Percentiles rank a stretch among this genome's conserved stretches.
Conservation (phyloP, 2,888 invertebrate genomes). For the Pachydiplax longipennis region DNA sequence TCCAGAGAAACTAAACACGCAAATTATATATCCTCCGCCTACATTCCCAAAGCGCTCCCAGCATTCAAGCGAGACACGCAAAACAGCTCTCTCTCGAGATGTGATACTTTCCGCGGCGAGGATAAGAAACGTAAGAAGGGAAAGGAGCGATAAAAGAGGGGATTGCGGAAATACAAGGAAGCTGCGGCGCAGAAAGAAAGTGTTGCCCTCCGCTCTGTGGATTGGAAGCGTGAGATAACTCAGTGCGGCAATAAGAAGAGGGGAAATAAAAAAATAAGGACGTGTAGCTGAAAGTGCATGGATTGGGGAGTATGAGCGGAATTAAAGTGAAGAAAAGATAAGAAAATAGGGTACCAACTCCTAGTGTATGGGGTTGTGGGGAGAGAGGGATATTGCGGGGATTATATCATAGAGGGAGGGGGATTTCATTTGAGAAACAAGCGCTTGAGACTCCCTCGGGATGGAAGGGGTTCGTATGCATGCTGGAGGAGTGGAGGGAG, state of each 20-base stretch:
- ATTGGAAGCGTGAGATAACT: not conserved
- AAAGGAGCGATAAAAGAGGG: not conserved
- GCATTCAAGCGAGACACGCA: not conserved
- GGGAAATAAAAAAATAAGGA: not conserved
- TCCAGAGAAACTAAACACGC: not conserved
- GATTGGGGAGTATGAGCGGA: not conserved
- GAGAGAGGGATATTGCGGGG: not conserved
- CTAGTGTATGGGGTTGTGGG: not conserved
- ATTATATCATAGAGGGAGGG: not conserved
- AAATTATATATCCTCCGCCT: not conserved
- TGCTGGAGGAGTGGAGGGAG: not conserved
- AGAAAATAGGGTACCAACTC: not conserved
- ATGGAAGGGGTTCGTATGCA: not conserved
- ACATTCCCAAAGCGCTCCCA: not conserved
- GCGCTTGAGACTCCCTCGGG: not conserved
- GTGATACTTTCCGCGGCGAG: not conserved
- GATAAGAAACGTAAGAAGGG: not conserved
- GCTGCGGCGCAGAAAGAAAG: not conserved
- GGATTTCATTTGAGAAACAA: slow-evolving; percentile 42
- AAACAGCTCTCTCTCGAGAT: not conserved
- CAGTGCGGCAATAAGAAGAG: not conserved
- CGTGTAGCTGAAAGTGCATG: not conserved
- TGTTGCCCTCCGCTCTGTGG: not conserved
- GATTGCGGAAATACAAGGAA: not conserved
- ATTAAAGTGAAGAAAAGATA: not conserved